phyloP scores from a whole-genome alignment of 2,113 vertebrate species.

The Cyanoramphus novaezelandiae region DNA sequence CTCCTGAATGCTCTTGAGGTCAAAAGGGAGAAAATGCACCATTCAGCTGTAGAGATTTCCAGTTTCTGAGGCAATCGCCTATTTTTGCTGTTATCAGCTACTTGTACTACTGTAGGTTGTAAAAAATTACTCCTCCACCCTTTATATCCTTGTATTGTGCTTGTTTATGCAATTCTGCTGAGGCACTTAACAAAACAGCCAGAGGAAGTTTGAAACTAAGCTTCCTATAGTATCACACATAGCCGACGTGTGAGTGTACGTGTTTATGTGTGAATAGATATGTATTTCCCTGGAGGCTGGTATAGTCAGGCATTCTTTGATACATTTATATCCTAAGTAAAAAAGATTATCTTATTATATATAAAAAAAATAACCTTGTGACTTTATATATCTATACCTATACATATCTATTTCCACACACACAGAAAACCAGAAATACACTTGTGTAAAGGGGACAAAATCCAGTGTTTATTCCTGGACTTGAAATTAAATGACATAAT shows the following conservation, averaged over 20 bases:
- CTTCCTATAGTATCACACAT: background rate
- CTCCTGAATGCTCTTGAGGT: conserved; percentile 54
- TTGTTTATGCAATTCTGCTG: conserved; percentile 51
- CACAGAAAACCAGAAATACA: background rate
- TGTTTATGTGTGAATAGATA: background rate
- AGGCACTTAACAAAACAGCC: background rate
- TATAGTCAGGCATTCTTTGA: background rate
- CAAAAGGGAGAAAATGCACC: conserved; percentile 50
- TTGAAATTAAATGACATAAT: background rate
- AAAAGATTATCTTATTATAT: background rate
- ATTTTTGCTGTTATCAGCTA: conserved; percentile 69
- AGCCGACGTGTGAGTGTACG: background rate
- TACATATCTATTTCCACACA: background rate
- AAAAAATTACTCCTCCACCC: background rate
- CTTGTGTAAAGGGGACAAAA: background rate
- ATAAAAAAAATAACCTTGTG: background rate
- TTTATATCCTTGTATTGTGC: conserved; percentile 56
- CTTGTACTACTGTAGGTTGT: background rate
- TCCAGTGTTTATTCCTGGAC: background rate
- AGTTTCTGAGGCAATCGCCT: conserved; percentile 51
- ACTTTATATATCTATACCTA: background rate
- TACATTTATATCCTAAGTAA: background rate
- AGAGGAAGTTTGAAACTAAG: background rate
- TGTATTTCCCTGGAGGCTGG: background rate
- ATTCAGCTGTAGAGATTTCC: conserved; percentile 40